Percentiles rank a stretch among this genome's conserved stretches.
These are phyloP conservation scores for Xanthia icteritia DNA, from an alignment of 2,888 invertebrate species.

Conservation along the genomic window DNA sequence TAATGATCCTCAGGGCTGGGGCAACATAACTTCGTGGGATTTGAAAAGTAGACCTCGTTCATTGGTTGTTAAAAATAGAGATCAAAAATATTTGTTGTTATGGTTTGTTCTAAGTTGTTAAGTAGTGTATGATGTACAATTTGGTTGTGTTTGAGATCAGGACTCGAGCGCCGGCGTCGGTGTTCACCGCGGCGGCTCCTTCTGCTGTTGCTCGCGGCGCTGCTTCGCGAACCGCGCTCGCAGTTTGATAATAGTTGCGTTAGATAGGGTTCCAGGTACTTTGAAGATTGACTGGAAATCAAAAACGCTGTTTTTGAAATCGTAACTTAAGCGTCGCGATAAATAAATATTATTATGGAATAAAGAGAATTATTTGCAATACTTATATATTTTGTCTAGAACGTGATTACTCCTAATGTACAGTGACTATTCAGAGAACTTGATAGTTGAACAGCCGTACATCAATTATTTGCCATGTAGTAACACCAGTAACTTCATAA, in stretches of 20 bases:
- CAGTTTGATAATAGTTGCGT: slow-evolving; percentile 91
- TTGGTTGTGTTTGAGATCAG: slow-evolving; percentile 83
- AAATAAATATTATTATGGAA: background rate
- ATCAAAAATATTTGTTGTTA: slow-evolving; percentile 52
- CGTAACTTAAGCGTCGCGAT: background rate
- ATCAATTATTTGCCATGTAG: background rate
- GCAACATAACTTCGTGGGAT: background rate
- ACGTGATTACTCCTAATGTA: background rate
- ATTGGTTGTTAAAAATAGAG: slow-evolving; percentile 39
- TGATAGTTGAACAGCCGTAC: background rate
- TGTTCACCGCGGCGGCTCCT: slow-evolving; percentile 86
- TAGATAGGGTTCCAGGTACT: slow-evolving; percentile 94
- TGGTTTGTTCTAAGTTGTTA: slow-evolving; percentile 40
- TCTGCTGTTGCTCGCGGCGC: slow-evolving; percentile 87
- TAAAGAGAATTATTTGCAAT: background rate
- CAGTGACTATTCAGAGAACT: background rate
- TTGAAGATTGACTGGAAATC: slow-evolving; percentile 94
- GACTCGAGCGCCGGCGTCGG: slow-evolving; percentile 53
- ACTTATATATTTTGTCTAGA: too few species aligned
- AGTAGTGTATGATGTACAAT: slow-evolving; percentile 63
- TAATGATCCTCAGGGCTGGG: background rate
- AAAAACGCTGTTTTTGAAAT: slow-evolving; percentile 32
- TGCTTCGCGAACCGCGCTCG: slow-evolving; percentile 90
- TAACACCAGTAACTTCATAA: too few species aligned
- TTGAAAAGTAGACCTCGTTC: slow-evolving; percentile 18